These are phyloP conservation scores for Trisateles emortualis DNA, from an alignment of 2,888 invertebrate species.

Conservation along the genomic window DNA sequence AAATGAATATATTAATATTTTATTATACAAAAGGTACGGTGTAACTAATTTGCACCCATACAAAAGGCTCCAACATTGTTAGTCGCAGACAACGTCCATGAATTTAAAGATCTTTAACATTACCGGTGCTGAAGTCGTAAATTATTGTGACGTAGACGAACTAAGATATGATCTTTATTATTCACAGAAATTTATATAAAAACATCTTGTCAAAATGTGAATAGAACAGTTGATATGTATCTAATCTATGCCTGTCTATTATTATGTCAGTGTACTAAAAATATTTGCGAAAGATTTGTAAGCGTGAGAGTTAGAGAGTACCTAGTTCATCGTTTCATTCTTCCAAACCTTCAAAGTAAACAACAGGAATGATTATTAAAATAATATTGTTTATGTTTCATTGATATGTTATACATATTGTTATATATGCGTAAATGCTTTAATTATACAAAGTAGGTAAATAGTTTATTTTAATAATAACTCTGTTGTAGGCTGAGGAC, in stretches of 20 bases:
- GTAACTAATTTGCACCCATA: slow-evolving; percentile 44
- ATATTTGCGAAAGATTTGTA: no score
- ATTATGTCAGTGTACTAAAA: no score
- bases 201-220: slow-evolving; percentile 17
- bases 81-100: slow-evolving; percentile 28
- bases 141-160: slow-evolving; percentile 40
- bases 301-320: no score
- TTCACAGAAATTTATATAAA: slow-evolving; percentile 34
- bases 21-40: slow-evolving; percentile 28
- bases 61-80: slow-evolving; percentile 42
- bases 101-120: slow-evolving; percentile 28
- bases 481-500: no score
- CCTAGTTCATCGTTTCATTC: no score
- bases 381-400: no score
- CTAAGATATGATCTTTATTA: slow-evolving; percentile 38
- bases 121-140: slow-evolving; percentile 33
- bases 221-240: slow-evolving; percentile 23
- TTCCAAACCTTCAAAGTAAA: no score
- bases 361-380: no score
- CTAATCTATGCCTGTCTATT: slow-evolving; percentile 12
- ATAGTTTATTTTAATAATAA: no score
- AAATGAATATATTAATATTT: slow-evolving; percentile 41
- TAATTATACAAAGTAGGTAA: no score
- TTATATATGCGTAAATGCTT: no score
- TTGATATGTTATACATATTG: no score